Conservation (phyloP, 2,888 invertebrate genomes). For the Zaprionus bogoriensis region DNA sequence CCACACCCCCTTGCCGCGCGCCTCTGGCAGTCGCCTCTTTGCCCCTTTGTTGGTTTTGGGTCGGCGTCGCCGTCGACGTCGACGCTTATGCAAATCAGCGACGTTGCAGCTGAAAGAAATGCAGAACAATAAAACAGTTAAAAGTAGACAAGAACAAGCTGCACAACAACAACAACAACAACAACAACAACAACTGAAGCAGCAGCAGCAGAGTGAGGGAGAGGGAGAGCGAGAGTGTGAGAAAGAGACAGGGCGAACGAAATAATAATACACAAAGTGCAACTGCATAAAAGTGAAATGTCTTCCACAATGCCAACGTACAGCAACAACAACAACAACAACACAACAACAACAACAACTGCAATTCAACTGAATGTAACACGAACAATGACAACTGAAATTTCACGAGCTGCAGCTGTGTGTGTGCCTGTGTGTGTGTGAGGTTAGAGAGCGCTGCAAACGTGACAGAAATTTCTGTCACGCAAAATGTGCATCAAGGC, state of each 20-base stretch:
- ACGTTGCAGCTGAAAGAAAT: constrained; percentile 51
- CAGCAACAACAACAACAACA: constrained; percentile 23
- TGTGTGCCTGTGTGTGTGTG: neutral
- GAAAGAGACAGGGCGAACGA: constrained; percentile 38
- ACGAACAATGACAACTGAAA: constrained; percentile 58
- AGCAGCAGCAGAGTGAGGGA: neutral
- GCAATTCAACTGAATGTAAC: constrained; percentile 36
- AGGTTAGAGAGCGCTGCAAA: constrained; percentile 20
- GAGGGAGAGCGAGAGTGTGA: neutral
- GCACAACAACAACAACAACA: constrained; percentile 36
- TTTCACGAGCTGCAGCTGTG: constrained; percentile 48
- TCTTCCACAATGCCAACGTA: constrained; percentile 72
- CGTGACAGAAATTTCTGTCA: constrained; percentile 54
- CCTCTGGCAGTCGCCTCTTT: neutral
- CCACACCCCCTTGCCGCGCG: neutral
- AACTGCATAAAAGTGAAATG: constrained; percentile 79
- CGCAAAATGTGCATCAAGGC: constrained; percentile 8
- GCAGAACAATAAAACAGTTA: constrained; percentile 74
- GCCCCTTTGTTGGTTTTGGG: constrained; percentile 69
- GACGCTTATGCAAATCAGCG: constrained; percentile 80
- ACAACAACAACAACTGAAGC: neutral
- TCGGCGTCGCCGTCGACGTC: constrained; percentile 39
- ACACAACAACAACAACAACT: constrained; percentile 15
- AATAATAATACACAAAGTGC: constrained; percentile 78
- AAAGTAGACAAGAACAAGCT: constrained; percentile 78